Base-by-base conservation (phyloP, 2,888 invertebrate species). In the Buathra laborator region DNA sequence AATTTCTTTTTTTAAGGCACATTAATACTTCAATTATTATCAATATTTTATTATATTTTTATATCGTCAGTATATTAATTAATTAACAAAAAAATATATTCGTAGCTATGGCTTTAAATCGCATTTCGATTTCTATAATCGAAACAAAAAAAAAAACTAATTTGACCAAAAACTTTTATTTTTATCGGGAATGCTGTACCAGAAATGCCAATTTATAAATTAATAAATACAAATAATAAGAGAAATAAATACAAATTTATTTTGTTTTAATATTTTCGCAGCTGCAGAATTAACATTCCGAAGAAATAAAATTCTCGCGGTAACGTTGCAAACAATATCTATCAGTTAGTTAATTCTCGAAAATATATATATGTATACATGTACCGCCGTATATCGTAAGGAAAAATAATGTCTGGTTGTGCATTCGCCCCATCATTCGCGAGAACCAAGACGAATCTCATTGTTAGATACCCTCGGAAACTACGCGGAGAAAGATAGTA, bases 351-450 rank as follows among this genome's bases (percentile, higher is more conserved):
- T 83, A 79, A 79, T 85, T 80, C 68, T 14, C 37, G 7, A 9
- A 64, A 70, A 48, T 24, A 68, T 77, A 48, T 12, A 53, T 16
- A 16, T 53, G 53, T 53, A 53, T 48, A 12, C 1, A 37, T 37
- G 37, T 16, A 70, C 12, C 29, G 48, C 19, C 19, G 14, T 12
- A 24, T 46, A 62, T 74, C 74, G 75, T 67, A 66, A 79, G 46
- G 70, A 82, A 75, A 67, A 76, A 83, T 83, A 83, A 85, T 76
- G 83, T 86, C 90, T 87, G 88, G 88, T 87, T 87, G 87, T 87
- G 87, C 86, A 84, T 80, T 83, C 83, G 76, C 81, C 86, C 85
- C 86, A 77, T 84, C 85, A 83, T 87, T 87, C 87, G 87, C 64
- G 74, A 81, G 79, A 81, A 86, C 86, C 87, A 85, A 84, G 85